Conservation (phyloP, 2,113 vertebrate species). For the Dasyornis broadbenti region DNA sequence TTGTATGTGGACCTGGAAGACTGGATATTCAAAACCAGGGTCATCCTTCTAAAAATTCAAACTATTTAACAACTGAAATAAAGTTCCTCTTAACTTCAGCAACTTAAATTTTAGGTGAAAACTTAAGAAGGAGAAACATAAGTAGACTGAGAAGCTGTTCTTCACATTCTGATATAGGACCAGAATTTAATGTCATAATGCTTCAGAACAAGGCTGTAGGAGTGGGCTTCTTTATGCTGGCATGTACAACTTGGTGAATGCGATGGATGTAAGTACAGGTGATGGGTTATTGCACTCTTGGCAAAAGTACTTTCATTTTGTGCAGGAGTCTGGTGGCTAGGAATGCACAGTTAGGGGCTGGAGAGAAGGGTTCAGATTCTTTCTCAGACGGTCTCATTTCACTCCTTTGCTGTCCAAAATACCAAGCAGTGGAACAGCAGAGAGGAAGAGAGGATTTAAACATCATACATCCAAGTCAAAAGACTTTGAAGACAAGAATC, state of each 20-base stretch:
- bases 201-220: not conserved
- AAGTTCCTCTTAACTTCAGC: not conserved
- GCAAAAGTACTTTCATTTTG: not conserved
- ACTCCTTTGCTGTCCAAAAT: not conserved
- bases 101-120: not conserved
- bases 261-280: not conserved
- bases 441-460: not conserved
- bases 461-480: not conserved
- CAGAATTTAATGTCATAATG: too few relatives aligned
- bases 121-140: not conserved
- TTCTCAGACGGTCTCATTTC: not conserved
- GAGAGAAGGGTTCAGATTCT: not conserved
- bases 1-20: not conserved
- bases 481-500: not conserved
- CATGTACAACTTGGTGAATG: not conserved
- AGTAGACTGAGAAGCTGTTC: not conserved
- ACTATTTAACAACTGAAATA: not conserved
- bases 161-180: not conserved
- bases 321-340: not conserved
- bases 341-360: not conserved
- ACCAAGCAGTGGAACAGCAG: not conserved
- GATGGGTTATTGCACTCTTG: not conserved
- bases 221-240: not conserved
- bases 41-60: not conserved
- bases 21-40: not conserved